phyloP scores from a whole-genome alignment of 2,113 vertebrate species.

The Spermophilus dauricus region DNA sequence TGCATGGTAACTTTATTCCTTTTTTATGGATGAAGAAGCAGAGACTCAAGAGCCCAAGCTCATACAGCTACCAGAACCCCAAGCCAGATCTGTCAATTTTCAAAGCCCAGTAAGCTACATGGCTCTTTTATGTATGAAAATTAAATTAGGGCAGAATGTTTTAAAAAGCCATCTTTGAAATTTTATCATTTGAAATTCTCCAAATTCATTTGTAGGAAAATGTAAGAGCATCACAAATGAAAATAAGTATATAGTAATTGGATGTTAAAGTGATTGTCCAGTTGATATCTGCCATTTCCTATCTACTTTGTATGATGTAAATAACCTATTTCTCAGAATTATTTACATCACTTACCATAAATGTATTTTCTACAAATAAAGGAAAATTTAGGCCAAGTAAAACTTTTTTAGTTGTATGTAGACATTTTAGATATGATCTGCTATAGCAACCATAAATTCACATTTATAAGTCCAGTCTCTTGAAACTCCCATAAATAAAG shows the following conservation, averaged over 20 bases:
- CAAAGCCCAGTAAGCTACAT: background rate
- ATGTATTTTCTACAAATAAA: background rate
- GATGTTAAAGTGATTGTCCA: slow-evolving; percentile 14
- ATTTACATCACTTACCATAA: background rate
- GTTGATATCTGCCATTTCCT: background rate
- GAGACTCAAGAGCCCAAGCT: background rate
- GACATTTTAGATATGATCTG: slow-evolving; percentile 13
- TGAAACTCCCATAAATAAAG: background rate
- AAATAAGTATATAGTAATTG: background rate
- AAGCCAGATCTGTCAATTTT: background rate
- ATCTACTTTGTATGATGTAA: background rate
- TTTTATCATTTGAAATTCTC: slow-evolving; percentile 32
- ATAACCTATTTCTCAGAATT: slow-evolving; percentile 20
- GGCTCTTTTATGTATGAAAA: slow-evolving; percentile 34
- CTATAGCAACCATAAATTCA: background rate
- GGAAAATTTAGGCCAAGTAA: background rate
- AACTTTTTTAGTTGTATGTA: background rate
- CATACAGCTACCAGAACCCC: background rate
- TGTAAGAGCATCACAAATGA: background rate
- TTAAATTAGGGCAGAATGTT: background rate
- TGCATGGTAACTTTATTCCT: background rate
- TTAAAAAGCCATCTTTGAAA: slow-evolving; percentile 25
- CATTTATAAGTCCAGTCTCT: background rate
- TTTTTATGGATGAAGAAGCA: background rate
- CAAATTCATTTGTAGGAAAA: slow-evolving; percentile 35